These are phyloP conservation scores for Tipula confusa DNA, from an alignment of 2,888 invertebrate genomes.

Conservation along the genomic window DNA sequence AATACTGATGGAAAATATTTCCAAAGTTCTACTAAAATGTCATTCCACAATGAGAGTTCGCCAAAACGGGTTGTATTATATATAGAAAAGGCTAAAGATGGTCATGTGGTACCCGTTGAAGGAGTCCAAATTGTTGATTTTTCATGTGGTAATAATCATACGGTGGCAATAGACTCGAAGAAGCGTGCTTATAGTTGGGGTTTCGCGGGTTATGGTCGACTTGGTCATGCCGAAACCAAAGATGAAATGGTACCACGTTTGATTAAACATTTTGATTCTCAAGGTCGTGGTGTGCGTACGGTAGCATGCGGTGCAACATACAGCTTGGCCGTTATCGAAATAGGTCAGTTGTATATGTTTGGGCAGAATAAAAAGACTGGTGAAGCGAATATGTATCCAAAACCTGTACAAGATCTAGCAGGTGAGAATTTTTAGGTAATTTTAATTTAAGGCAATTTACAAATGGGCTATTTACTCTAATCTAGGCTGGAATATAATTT, in stretches of 20 bases:
- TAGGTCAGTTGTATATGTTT: conserved; percentile 72
- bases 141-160: conserved; percentile 87
- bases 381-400: conserved; percentile 96
- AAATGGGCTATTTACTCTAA: not conserved
- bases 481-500: conserved; percentile 81
- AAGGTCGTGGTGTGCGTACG: conserved; percentile 74
- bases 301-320: conserved; percentile 83
- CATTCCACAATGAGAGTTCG: conserved; percentile 77
- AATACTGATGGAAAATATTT: conserved; percentile 95
- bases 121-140: conserved; percentile 86
- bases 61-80: conserved; percentile 82
- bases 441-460: no score
- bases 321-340: conserved; percentile 78
- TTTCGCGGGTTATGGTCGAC: conserved; percentile 88
- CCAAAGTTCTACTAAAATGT: conserved; percentile 80
- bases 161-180: conserved; percentile 79
- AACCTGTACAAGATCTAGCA: conserved; percentile 87
- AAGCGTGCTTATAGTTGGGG: conserved; percentile 93
- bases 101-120: conserved; percentile 75
- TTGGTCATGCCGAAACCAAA: conserved; percentile 89
- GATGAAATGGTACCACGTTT: conserved; percentile 82
- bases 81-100: conserved; percentile 83
- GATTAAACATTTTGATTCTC: conserved; percentile 83
- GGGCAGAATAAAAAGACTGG: conserved; percentile 90
- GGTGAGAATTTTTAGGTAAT: conserved; percentile 48